These are phyloP conservation scores for Arothron firmamentum DNA, from an alignment of 2,113 vertebrate genomes.

Conservation along the genomic window DNA sequence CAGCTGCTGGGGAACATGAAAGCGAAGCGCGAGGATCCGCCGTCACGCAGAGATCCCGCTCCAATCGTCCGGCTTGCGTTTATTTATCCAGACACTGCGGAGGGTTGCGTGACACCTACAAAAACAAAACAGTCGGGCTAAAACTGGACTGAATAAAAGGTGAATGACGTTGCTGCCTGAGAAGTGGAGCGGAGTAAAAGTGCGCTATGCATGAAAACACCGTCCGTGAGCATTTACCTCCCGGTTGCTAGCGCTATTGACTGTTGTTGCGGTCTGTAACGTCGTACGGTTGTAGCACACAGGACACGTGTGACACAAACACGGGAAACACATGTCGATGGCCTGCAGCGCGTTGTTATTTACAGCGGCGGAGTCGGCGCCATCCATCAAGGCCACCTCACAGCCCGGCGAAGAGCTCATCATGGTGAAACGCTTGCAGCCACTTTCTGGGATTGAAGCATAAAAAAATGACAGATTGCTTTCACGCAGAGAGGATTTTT, in stretches of 20 bases:
- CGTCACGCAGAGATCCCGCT: neutral
- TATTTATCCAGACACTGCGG: constrained; percentile 44
- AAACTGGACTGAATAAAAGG: too few species aligned
- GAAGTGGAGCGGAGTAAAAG: too few species aligned
- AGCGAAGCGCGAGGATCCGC: neutral
- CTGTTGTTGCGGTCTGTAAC: too few species aligned
- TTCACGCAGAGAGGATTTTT: constrained; percentile 20
- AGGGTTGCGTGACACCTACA: too few species aligned
- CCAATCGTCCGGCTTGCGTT: constrained; percentile 10
- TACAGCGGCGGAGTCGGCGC: neutral
- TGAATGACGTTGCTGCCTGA: too few species aligned
- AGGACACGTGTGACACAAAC: too few species aligned
- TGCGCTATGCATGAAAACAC: too few species aligned
- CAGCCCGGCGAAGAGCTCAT: constrained; percentile 5
- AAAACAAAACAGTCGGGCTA: too few species aligned
- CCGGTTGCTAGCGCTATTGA: too few species aligned
- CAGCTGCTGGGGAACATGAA: constrained; percentile 16
- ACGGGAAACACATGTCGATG: too few species aligned
- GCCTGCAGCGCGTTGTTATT: neutral
- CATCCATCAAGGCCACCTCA: neutral
- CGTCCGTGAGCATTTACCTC: too few species aligned
- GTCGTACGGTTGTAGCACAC: too few species aligned
- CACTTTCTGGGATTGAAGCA: constrained; percentile 47
- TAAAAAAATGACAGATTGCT: constrained; percentile 43
- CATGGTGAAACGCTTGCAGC: constrained; percentile 23